These are phyloP conservation scores for Benthosema pterotum DNA, from an alignment of 2,797 vertebrate genomes.

Conservation along the genomic window DNA sequence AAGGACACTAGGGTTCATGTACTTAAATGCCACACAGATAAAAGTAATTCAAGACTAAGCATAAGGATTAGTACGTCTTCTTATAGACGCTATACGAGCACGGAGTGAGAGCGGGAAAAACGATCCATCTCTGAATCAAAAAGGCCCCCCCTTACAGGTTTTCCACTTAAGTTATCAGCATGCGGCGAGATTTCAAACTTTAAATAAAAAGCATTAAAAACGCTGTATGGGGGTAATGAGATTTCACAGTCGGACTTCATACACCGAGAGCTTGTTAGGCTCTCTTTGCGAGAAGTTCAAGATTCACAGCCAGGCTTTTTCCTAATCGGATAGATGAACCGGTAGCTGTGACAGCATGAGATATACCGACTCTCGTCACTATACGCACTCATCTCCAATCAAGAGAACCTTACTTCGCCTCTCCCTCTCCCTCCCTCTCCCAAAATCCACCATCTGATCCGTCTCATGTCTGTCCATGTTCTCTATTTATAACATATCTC, in stretches of 20 bases:
- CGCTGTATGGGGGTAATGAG: conserved; percentile 39
- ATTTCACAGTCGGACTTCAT: conserved; percentile 32
- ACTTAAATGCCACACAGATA: conserved; percentile 6
- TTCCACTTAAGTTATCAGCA: conserved; percentile 14
- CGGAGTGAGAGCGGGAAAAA: conserved; percentile 14
- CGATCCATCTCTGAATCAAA: conserved; percentile 9
- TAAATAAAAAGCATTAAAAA: conserved; percentile 59
- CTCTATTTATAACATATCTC: conserved; percentile 29
- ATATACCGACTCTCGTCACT: not conserved
- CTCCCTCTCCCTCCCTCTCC: not conserved
- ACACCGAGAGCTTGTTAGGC: conserved; percentile 36
- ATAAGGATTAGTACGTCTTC: conserved; percentile 9
- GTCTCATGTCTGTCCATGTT: conserved; percentile 32
- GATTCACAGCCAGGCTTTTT: not conserved
- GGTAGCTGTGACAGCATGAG: conserved; percentile 1
- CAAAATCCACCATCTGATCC: conserved; percentile 38
- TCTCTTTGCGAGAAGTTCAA: not conserved
- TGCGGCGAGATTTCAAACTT: conserved; percentile 27
- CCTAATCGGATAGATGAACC: conserved; percentile 7
- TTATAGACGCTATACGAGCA: conserved; percentile 12
- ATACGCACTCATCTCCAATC: conserved; percentile 25
- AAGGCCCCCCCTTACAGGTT: conserved; percentile 17
- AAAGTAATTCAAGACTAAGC: conserved; percentile 29
- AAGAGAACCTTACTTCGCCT: conserved; percentile 14
- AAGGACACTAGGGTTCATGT: too few species aligned